phyloP scores from a whole-genome alignment of 2,113 vertebrate genomes.

The Natator depressus region DNA sequence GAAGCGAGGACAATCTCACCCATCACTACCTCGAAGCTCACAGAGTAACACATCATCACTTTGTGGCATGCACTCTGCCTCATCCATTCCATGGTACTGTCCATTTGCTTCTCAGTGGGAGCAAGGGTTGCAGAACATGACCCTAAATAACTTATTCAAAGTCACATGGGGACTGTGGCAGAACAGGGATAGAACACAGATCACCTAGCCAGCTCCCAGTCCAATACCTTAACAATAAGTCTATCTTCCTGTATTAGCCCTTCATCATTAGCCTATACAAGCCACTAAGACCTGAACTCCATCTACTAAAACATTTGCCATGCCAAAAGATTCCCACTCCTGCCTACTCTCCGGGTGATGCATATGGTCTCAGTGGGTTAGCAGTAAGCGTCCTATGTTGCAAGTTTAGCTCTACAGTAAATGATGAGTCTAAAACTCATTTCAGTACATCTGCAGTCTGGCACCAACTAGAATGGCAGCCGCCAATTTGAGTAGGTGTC shows the following conservation, averaged over 20 bases:
- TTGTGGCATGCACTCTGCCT: neutral
- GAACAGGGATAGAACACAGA: neutral
- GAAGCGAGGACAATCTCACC: neutral
- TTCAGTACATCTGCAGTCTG: slow-evolving; percentile 41
- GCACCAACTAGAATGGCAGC: neutral
- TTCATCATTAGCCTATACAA: neutral
- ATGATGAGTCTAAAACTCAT: neutral
- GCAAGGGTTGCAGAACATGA: neutral
- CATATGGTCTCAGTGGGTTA: neutral
- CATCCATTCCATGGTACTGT: neutral
- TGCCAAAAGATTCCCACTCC: rapidly evolving
- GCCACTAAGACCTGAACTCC: neutral
- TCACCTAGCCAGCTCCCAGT: neutral
- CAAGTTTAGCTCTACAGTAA: neutral
- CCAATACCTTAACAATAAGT: neutral
- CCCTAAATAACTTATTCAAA: neutral
- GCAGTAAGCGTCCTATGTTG: neutral
- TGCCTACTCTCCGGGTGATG: neutral
- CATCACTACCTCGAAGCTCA: rapidly evolving
- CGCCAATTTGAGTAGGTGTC: slow-evolving; percentile 16
- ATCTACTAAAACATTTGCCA: neutral
- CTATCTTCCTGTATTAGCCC: neutral
- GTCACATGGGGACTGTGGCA: neutral
- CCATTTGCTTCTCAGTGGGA: neutral
- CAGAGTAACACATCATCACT: neutral